Percentiles rank a stretch among this genome's conserved stretches.
Evolutionary conservation across 2,888 invertebrate species (phyloP).

Genomic region (Platycheirus rosarum): DNA sequence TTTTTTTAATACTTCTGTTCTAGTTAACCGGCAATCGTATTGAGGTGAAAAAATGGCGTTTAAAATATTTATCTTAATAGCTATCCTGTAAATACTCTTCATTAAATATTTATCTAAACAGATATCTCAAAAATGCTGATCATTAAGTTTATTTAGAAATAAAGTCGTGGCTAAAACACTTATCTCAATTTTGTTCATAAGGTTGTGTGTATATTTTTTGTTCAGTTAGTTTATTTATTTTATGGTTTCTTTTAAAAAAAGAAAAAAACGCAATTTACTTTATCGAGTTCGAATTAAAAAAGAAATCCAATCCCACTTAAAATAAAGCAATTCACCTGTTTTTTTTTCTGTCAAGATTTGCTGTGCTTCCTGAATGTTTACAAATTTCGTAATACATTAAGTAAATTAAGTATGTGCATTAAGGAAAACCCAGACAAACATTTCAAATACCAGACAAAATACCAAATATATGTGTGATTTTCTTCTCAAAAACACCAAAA

Average conservation of each 20-base stretch:
- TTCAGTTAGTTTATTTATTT: no score
- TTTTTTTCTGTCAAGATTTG: constrained; percentile 2
- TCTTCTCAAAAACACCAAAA: constrained; percentile 24
- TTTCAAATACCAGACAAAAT: constrained; percentile 29
- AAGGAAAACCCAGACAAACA: constrained; percentile 25
- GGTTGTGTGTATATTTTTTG: no score
- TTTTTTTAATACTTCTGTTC: no score
- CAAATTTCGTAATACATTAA: constrained; percentile 28
- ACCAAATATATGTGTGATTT: constrained; percentile 37
- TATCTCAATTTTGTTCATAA: background rate
- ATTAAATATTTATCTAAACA: no score
- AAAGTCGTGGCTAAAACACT: no score
- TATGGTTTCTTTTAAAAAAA: background rate
- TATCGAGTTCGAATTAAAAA: background rate
- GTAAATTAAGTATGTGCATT: background rate
- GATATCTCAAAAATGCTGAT: no score
- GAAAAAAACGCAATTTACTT: constrained; percentile 9
- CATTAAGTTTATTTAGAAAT: no score
- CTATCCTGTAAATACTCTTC: no score
- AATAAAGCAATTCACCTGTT: constrained; percentile 13
- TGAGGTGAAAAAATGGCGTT: no score
- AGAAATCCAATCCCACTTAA: constrained; percentile 13
- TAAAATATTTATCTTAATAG: no score
- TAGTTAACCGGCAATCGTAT: no score
- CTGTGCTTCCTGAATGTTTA: constrained; percentile 4